Percentiles rank a stretch among this genome's conserved stretches.
phyloP scores from a whole-genome alignment of 2,113 vertebrate genomes.

The Lontra canadensis region DNA sequence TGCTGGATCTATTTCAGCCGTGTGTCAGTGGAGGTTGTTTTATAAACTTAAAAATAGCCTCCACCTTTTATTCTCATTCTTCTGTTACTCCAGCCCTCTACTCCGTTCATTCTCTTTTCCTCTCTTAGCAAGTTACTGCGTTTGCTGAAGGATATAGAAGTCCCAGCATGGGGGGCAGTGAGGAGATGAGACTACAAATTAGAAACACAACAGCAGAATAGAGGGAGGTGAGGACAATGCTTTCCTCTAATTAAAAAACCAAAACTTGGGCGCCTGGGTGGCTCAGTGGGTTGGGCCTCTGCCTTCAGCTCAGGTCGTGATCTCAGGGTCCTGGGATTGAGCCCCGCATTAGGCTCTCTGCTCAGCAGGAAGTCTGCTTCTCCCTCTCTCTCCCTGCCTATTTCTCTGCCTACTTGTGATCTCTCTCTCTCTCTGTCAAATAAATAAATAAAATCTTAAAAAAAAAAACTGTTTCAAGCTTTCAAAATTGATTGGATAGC shows the following conservation, averaged over 20 bases:
- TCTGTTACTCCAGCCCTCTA: background rate
- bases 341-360: too few relatives aligned
- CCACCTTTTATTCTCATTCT: background rate
- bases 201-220: background rate
- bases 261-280: background rate
- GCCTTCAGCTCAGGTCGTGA: too few relatives aligned
- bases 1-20: background rate
- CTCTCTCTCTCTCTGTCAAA: too few relatives aligned
- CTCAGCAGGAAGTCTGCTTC: too few relatives aligned
- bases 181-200: background rate
- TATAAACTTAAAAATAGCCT: background rate
- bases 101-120: background rate
- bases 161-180: background rate
- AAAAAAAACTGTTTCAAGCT: background rate
- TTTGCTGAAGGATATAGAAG: background rate
- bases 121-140: background rate
- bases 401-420: too few relatives aligned
- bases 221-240: background rate
- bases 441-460: too few relatives aligned
- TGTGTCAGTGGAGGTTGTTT: background rate
- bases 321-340: too few relatives aligned
- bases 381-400: too few relatives aligned
- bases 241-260: background rate
- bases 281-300: too few relatives aligned
- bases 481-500: background rate